A percentile compares a stretch with the other conserved stretches of the same genome.
Conservation (phyloP, 2,888 invertebrate genomes). For the Trichogramma dendrolimi region DNA sequence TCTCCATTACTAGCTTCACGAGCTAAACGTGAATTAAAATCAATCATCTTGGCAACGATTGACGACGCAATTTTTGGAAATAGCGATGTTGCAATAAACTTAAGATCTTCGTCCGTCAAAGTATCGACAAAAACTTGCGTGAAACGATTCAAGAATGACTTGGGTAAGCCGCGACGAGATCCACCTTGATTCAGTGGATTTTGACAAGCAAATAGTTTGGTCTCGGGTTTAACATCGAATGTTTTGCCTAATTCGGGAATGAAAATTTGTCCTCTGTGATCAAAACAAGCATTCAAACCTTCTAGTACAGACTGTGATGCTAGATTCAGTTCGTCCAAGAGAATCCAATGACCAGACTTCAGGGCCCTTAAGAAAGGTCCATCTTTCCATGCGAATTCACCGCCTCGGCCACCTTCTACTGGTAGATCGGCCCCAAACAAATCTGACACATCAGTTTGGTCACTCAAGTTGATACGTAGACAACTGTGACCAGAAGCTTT, state of each 20-base stretch:
- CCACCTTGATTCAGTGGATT: conserved; percentile 96
- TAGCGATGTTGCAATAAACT: conserved; percentile 64
- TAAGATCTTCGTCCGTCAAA: conserved; percentile 45
- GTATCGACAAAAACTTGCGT: conserved; percentile 71
- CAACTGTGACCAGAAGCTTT: conserved; percentile 77
- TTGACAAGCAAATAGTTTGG: conserved; percentile 94
- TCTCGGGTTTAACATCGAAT: conserved; percentile 72
- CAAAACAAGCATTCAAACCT: conserved; percentile 96
- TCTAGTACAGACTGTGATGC: conserved; percentile 98
- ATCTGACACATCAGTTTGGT: conserved; percentile 98
- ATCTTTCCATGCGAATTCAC: conserved; percentile 93
- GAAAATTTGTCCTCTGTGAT: conserved; percentile 93
- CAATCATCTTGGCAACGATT: conserved; percentile 68
- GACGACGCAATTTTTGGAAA: conserved; percentile 61
- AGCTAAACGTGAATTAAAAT: conserved; percentile 70
- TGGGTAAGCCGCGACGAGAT: conserved; percentile 89
- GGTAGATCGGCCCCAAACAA: conserved; percentile 97
- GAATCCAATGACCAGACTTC: conserved; percentile 90
- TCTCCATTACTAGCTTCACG: conserved; percentile 59
- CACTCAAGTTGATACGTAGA: conserved; percentile 93
- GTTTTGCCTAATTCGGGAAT: conserved; percentile 90
- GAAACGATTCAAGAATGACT: conserved; percentile 95
- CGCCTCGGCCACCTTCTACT: conserved; percentile 77
- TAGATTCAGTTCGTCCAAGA: conserved; percentile 95
- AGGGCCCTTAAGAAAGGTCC: conserved; percentile 92